Conservation (phyloP, 2,113 vertebrate species). For the Seriola dumerili region DNA sequence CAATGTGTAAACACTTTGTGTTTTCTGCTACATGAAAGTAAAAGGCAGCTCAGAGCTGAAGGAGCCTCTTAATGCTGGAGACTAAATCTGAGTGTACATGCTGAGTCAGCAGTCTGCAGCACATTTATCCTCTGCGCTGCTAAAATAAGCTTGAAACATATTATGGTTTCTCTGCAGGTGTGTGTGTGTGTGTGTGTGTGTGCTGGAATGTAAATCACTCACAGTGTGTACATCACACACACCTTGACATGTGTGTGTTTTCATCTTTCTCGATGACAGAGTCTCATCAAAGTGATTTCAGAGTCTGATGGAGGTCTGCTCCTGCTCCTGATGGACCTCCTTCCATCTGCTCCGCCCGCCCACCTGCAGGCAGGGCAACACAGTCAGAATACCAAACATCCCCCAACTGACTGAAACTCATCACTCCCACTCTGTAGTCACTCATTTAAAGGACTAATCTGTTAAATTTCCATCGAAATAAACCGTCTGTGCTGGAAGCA, state of each 20-base stretch:
- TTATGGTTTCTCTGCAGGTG: neutral
- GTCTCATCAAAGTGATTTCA: neutral
- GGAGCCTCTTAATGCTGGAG: slow-evolving; percentile 4
- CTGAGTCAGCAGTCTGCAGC: neutral
- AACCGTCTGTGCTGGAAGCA: neutral
- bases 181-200: neutral
- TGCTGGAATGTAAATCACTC: neutral
- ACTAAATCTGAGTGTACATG: neutral
- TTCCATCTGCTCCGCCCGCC: slow-evolving; percentile 17
- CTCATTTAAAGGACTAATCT: slow-evolving; percentile 1
- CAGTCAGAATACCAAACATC: slow-evolving; percentile 5
- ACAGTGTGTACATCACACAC: neutral
- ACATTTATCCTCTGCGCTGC: neutral
- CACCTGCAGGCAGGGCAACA: neutral
- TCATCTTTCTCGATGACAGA: neutral
- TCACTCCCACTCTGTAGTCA: neutral
- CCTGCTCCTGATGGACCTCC: neutral
- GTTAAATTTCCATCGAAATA: neutral
- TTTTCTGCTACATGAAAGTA: neutral
- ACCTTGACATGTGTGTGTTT: neutral
- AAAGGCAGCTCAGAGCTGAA: neutral
- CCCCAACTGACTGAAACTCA: neutral
- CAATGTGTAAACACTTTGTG: too few species aligned
- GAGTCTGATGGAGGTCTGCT: neutral
- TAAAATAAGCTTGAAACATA: neutral